phyloP scores from a whole-genome alignment of 2,113 vertebrate genomes.

The Gobiocypris rarus region DNA sequence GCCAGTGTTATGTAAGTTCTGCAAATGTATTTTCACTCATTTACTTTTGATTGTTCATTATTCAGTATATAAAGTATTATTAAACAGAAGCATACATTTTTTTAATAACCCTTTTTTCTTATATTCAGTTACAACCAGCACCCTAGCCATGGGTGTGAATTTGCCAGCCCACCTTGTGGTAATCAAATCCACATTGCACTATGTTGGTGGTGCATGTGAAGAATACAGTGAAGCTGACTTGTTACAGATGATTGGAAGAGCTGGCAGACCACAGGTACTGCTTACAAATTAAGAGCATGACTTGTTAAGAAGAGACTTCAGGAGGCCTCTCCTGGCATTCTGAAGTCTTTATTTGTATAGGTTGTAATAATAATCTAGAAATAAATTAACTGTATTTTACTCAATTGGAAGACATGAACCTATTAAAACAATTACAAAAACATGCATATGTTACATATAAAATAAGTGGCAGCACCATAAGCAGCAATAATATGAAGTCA shows the following conservation, averaged over 20 bases:
- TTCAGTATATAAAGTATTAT: neutral
- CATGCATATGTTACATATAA: neutral
- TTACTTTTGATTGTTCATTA: slow-evolving; percentile 4
- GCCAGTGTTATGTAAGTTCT: slow-evolving; percentile 92
- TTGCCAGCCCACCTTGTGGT: slow-evolving; percentile 95
- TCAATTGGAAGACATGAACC: no score
- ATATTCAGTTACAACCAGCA: slow-evolving; percentile 94
- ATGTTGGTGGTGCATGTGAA: slow-evolving; percentile 88
- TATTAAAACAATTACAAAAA: neutral
- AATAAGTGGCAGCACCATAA: neutral
- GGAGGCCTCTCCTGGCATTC: neutral
- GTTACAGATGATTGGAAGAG: slow-evolving; percentile 98
- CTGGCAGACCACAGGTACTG: slow-evolving; percentile 92
- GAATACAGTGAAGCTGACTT: slow-evolving; percentile 96
- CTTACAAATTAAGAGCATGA: neutral
- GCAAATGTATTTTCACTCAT: neutral
- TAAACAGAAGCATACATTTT: neutral
- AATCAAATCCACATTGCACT: slow-evolving; percentile 97
- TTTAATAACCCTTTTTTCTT: neutral
- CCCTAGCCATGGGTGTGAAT: slow-evolving; percentile 97
- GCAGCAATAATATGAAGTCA: neutral
- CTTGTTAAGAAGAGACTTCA: no score
- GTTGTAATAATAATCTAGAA: neutral
- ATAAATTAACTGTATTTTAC: neutral
- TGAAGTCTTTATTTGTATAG: neutral